A percentile compares a stretch with the other conserved stretches of the same genome.
phyloP scores from a whole-genome alignment of 2,797 vertebrate species.

The Acestrorhynchus altus region DNA sequence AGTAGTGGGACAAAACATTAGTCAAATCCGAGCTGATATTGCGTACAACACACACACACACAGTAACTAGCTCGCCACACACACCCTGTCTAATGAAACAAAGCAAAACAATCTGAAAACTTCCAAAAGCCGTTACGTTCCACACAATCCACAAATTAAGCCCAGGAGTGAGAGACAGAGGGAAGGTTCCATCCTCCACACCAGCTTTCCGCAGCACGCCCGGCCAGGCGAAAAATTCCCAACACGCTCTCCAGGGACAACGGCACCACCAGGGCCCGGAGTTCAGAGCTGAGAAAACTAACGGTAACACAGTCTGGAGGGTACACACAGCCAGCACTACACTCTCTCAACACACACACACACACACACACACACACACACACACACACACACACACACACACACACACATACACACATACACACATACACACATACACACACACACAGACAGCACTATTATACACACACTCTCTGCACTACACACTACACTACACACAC shows the following conservation, averaged over 20 bases:
- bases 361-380: background rate
- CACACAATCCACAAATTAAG: slow-evolving; percentile 74
- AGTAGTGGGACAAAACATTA: background rate
- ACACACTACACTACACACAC: slow-evolving; percentile 22
- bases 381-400: no score
- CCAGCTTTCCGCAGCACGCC: slow-evolving; percentile 83
- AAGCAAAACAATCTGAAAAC: slow-evolving; percentile 74
- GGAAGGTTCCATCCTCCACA: slow-evolving; percentile 82
- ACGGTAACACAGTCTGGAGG: background rate
- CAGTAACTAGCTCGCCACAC: background rate
- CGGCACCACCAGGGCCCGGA: slow-evolving; percentile 61
- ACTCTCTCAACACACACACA: background rate
- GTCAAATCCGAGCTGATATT: background rate
- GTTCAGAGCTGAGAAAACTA: background rate
- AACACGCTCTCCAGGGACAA: slow-evolving; percentile 71
- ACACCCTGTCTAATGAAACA: slow-evolving; percentile 67
- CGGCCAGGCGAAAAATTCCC: slow-evolving; percentile 78
- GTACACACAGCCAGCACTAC: background rate
- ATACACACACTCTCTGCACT: background rate
- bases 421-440: background rate
- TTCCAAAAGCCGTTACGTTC: slow-evolving; percentile 71
- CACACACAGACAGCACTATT: no score
- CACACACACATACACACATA: background rate
- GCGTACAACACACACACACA: background rate
- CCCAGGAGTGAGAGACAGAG: slow-evolving; percentile 74